phyloP scores from a whole-genome alignment of 2,888 invertebrate genomes.

The Hypercompe scribonia region DNA sequence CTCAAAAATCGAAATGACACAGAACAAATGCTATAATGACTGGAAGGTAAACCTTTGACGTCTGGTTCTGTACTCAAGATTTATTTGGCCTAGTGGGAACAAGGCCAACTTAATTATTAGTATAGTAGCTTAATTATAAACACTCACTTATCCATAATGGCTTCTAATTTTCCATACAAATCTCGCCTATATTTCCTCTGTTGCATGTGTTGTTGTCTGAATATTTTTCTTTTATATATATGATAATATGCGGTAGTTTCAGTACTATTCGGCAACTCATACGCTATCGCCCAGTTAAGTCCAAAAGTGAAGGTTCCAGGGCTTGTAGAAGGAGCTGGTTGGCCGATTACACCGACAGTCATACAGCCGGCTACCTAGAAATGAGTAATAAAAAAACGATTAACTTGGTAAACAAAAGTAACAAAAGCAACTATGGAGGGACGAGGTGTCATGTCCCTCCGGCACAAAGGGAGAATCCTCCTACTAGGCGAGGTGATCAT shows the following conservation, averaged over 20 bases:
- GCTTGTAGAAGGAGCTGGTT: conserved; percentile 77
- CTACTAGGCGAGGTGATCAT: no score
- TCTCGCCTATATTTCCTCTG: conserved; percentile 89
- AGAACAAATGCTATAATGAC: no score
- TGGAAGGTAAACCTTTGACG: no score
- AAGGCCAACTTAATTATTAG: no score
- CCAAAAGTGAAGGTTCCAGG: conserved; percentile 88
- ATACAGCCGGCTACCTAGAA: conserved; percentile 87
- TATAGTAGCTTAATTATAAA: neutral
- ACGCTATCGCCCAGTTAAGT: conserved; percentile 90
- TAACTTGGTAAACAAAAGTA: no score
- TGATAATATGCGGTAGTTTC: conserved; percentile 71
- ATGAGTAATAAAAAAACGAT: no score
- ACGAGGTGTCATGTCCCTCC: no score
- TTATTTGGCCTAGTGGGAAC: no score
- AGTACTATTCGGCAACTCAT: conserved; percentile 86
- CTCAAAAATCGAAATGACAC: no score
- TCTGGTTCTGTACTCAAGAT: no score
- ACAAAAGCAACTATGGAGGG: no score
- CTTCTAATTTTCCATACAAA: conserved; percentile 89
- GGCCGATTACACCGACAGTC: conserved; percentile 84
- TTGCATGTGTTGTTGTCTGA: conserved; percentile 66
- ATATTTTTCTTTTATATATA: conserved; percentile 12
- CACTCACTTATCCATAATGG: conserved; percentile 90
- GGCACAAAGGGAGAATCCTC: no score